Base-by-base conservation (phyloP, 2,113 vertebrate genomes). In the Cryptomyrus ogoouensis region DNA sequence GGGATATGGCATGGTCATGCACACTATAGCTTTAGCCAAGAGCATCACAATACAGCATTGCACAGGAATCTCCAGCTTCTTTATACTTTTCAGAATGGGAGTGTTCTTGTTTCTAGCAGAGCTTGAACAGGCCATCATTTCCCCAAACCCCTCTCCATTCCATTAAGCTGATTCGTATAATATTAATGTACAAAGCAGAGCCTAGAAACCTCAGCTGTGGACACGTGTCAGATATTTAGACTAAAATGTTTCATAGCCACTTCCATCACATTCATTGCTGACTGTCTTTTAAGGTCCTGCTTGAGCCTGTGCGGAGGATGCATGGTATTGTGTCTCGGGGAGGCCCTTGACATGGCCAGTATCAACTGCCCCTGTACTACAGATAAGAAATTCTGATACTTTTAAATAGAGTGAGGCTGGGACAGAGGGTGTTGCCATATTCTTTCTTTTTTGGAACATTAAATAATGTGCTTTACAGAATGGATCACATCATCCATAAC, bases 11-110 rank as follows among this genome's bases (percentile, higher is more conserved):
- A 90, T 7, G 1, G 85, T 90, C 89, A 91, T 90, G 50, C 84
- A 88, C 66, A 90, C 90, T 91, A 83, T 83, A 91, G 88, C 87
- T 88, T 90, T 42, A 91, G 88, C 89, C 87, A 85, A 74, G 91
- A 21, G 87, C 93, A 93, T 93, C 90, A 93, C 93, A 90, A 91
- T 49, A 91, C 70, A 91, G 84, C 53, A 88, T 83, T 31, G 1
- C 9, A 89, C 74, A 87, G 88, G 46, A 19, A 80, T 52, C 39
- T 35, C 21, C 42, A 50, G 62, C 88, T 80, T 53, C 35, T 44
- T 56, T 84, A 83, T 44, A 58, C 53, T 46, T 52, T 46, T 6
- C 31, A 47, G 53, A 84, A 85, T 17, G 10, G 52, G 88, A 77
- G 88, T 47, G 12, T 58, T 27, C 10, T 62, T 85, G n/a, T 84